Evolutionary conservation across 1,140 invertebrate species (phyloP).

Genomic region (Rhopalosiphum padi): DNA sequence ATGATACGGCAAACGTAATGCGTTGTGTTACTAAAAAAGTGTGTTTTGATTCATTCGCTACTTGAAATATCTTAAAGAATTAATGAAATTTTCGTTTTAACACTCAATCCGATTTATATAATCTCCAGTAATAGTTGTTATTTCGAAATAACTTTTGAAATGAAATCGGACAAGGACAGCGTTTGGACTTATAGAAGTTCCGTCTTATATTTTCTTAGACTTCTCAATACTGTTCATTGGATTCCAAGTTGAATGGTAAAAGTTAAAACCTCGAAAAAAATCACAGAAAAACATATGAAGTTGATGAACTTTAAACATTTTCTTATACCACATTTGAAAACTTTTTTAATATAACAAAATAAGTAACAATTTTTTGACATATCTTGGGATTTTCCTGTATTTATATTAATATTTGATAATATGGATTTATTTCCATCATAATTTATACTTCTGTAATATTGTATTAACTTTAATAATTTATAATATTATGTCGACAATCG

Average conservation of each 20-base stretch:
- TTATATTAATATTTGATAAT: neutral
- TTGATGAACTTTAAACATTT: conserved; percentile 36
- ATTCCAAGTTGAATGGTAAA: neutral
- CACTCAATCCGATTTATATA: neutral
- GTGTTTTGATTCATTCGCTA: neutral
- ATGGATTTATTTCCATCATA: neutral
- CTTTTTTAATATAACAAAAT: conserved; percentile 41
- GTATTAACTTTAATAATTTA: neutral
- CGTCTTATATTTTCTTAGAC: neutral
- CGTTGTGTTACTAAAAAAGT: neutral
- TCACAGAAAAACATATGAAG: conserved; percentile 18
- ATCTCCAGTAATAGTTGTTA: neutral
- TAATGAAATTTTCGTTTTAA: neutral
- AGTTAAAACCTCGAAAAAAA: conserved; percentile 15
- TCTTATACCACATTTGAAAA: conserved; percentile 24
- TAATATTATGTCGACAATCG: neutral
- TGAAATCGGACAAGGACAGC: neutral
- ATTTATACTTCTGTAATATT: neutral
- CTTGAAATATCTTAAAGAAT: neutral
- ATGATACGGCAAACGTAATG: neutral
- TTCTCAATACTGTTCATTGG: neutral
- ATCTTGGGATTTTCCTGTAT: neutral
- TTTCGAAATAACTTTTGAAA: neutral
- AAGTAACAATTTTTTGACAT: neutral
- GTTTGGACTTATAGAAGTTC: neutral